Base-by-base conservation (phyloP, 1,140 invertebrate species). In the Rhopalosiphum padi region DNA sequence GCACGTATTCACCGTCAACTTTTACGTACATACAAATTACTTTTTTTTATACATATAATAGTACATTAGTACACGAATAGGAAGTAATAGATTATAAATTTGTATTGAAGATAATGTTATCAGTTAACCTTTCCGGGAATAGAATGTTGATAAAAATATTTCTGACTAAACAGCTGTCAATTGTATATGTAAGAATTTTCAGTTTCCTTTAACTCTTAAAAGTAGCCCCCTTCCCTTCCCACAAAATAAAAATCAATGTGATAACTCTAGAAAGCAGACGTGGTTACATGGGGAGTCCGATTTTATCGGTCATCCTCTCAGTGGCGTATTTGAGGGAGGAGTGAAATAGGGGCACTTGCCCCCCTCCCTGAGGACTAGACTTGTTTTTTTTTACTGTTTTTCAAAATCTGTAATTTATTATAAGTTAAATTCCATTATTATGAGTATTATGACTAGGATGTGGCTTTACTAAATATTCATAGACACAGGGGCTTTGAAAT, bases 31-130 rank as follows among this genome's bases (percentile, higher is more conserved):
- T 77, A 35, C 60, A 77, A 77, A 77, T n/a, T 53, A 15, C n/a
- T 53, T 9, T 51, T 77, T 68, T 68, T 30, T 90, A 30, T 53
- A 37, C 9, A 25, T 55, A 23, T 60, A 25, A 23, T 60, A 25
- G 89, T 60, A 46, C 0, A 46, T 11, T 11, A 41, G 41, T 41
- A 51, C 90, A 91, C 55, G 41, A 60, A 68, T 23, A 91, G 90
- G 90, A 91, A 91, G 90, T 68, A 91, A 89, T 91, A 91, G 22
- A 43, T 43, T 68, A 43, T 43, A 83, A 21, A 83, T 83, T 77
- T 77, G 15, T n/a, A 77, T 35, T 83, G 35, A 83, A 83, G 77
- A 83, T 83, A 37, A 83, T 85, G 23, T 85, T 51, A 89, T 89
- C 35, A n/a, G 30, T 53, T 53, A 89, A 21, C n/a, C 1, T n/a